phyloP scores from a whole-genome alignment of 2,888 invertebrate genomes.

The Parascotia fuliginaria region DNA sequence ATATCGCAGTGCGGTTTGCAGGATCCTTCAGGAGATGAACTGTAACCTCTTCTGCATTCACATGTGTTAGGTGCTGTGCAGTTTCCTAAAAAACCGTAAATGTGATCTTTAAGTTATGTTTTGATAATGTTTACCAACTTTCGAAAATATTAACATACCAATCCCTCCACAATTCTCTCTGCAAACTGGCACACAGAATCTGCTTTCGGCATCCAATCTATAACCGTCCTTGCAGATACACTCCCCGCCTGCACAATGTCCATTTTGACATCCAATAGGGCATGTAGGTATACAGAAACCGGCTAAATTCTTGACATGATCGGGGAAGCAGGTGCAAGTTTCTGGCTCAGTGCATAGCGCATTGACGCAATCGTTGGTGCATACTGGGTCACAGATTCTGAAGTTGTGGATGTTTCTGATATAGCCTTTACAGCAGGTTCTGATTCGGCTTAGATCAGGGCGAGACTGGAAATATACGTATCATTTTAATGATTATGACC shows the following conservation, averaged over 20 bases:
- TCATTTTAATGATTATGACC: no score
- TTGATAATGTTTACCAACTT: no score
- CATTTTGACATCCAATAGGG: constrained; percentile 89
- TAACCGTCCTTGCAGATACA: constrained; percentile 88
- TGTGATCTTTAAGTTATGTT: no score
- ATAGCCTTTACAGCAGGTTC: constrained; percentile 91
- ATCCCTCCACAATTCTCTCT: constrained; percentile 69
- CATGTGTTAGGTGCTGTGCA: constrained; percentile 86
- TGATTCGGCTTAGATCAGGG: constrained; percentile 87
- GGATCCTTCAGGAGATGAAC: constrained; percentile 66
- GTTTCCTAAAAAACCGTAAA: constrained; percentile 76
- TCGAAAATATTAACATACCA: constrained; percentile 2
- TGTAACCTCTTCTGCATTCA: constrained; percentile 84
- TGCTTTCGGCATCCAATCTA: constrained; percentile 82
- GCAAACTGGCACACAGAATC: constrained; percentile 88
- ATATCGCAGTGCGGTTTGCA: constrained; percentile 64
- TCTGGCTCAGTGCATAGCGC: constrained; percentile 88
- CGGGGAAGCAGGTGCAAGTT: constrained; percentile 87
- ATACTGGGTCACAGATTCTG: constrained; percentile 87
- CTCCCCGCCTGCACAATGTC: constrained; percentile 85
- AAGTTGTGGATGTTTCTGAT: constrained; percentile 84
- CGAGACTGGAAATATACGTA: constrained; percentile 80
- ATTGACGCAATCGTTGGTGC: constrained; percentile 87
- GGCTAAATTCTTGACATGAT: constrained; percentile 83
- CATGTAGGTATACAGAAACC: constrained; percentile 88